Evolutionary conservation across 2,113 vertebrate species (phyloP).

Genomic region (Larimichthys polyactis): DNA sequence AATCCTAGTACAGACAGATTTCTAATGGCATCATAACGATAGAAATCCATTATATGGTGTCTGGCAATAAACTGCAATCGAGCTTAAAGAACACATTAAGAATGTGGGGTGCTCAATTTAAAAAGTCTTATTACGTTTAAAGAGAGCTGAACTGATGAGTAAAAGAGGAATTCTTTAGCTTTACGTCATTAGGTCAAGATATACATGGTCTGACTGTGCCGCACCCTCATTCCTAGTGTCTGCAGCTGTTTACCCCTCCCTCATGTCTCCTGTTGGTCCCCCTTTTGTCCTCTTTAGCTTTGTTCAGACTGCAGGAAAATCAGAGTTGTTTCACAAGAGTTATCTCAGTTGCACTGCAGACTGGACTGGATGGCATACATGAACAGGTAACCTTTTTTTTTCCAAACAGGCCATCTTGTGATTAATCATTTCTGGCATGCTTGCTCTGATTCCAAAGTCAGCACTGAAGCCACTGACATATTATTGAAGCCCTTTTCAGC

Average conservation of each 20-base stretch:
- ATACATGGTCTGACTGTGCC: background rate
- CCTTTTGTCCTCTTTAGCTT: too few species aligned
- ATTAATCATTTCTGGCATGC: background rate
- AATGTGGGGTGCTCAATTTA: background rate
- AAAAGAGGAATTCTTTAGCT: background rate
- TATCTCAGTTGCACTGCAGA: background rate
- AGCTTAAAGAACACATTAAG: conserved; percentile 18
- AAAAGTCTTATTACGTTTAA: conserved; percentile 21
- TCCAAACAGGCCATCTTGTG: background rate
- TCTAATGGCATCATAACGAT: conserved; percentile 42
- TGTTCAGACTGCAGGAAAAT: too few species aligned
- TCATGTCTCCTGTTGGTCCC: too few species aligned
- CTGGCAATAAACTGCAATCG: conserved; percentile 14
- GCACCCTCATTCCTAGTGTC: too few species aligned
- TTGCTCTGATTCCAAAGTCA: background rate
- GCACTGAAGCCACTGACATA: background rate
- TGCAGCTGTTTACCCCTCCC: too few species aligned
- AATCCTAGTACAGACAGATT: conserved; percentile 13
- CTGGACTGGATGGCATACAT: background rate
- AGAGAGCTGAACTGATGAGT: background rate
- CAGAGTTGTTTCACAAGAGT: background rate
- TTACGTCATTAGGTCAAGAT: background rate
- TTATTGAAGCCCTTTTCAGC: background rate
- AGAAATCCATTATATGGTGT: conserved; percentile 32
- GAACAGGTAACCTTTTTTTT: background rate